Evolutionary conservation across 2,797 vertebrate species (phyloP).

Genomic region (Phrynocephalus forsythii): DNA sequence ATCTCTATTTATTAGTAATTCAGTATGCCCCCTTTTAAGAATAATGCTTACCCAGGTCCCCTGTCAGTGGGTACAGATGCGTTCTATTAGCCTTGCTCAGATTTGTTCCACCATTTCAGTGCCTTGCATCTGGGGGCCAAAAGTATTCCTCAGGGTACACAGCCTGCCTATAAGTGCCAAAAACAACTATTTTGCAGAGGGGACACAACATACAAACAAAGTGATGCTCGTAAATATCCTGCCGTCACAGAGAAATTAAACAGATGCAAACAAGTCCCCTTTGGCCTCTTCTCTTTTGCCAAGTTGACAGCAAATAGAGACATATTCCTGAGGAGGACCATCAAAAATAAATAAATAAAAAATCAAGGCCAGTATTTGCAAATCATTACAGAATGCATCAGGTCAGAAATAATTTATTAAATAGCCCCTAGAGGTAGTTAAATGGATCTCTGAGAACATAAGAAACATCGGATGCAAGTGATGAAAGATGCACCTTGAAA

Average conservation of each 20-base stretch:
- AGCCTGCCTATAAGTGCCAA: slow-evolving; percentile 9
- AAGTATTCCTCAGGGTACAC: slow-evolving; percentile 20
- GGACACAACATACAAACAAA: slow-evolving; percentile 49
- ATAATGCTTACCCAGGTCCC: too few species aligned
- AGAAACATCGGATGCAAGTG: slow-evolving; percentile 54
- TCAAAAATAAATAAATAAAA: neutral
- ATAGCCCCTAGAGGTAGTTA: slow-evolving; percentile 58
- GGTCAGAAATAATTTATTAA: slow-evolving; percentile 79
- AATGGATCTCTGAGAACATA: slow-evolving; percentile 49
- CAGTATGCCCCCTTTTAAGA: too few species aligned
- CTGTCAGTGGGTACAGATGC: neutral
- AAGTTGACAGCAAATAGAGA: slow-evolving; percentile 65
- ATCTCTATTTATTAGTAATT: too few species aligned
- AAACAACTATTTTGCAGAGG: slow-evolving; percentile 47
- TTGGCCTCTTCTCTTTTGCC: slow-evolving; percentile 63
- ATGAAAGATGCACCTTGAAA: slow-evolving; percentile 46
- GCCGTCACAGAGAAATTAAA: slow-evolving; percentile 61
- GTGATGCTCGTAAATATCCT: slow-evolving; percentile 62
- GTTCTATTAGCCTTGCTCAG: neutral
- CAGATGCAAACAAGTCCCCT: slow-evolving; percentile 58
- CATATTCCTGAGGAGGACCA: slow-evolving; percentile 56
- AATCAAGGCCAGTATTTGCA: slow-evolving; percentile 70
- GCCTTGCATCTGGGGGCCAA: slow-evolving; percentile 50
- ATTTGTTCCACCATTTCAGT: neutral
- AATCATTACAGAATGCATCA: slow-evolving; percentile 81